These are phyloP conservation scores for Scophthalmus maximus DNA, from an alignment of 2,113 vertebrate genomes.

Conservation along the genomic window DNA sequence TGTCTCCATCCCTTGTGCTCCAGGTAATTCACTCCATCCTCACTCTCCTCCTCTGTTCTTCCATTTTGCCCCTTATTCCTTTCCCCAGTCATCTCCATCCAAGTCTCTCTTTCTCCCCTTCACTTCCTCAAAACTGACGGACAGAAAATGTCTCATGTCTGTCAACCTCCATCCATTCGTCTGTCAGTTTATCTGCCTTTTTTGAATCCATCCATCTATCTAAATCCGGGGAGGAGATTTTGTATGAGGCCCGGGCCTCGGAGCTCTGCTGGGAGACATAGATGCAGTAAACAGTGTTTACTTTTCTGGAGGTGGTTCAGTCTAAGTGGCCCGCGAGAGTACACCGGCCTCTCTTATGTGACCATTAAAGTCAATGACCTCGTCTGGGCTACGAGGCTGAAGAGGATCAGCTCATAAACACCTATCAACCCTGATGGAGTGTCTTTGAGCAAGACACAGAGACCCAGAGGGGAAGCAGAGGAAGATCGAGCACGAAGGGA, in stretches of 20 bases:
- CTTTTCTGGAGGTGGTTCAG: slow-evolving; percentile 52
- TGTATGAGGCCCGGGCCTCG: slow-evolving; percentile 25
- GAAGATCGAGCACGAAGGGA: no score
- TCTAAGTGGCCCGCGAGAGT: slow-evolving; percentile 55
- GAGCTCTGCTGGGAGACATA: slow-evolving; percentile 28
- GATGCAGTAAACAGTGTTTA: slow-evolving; percentile 65
- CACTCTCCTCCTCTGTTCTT: slow-evolving; percentile 6
- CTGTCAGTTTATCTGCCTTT: slow-evolving; percentile 12
- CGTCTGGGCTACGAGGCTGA: slow-evolving; percentile 31
- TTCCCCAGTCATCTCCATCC: slow-evolving; percentile 5
- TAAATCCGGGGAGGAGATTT: slow-evolving; percentile 30
- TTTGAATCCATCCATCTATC: slow-evolving; percentile 15
- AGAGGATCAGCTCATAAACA: background rate
- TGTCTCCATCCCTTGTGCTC: slow-evolving; percentile 35
- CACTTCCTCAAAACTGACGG: slow-evolving; percentile 2
- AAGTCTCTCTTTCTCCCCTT: slow-evolving; percentile 5
- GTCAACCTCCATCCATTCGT: slow-evolving; percentile 10
- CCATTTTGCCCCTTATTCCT: slow-evolving; percentile 19
- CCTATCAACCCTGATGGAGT: background rate
- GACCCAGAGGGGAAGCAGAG: background rate
- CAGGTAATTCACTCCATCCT: slow-evolving; percentile 37
- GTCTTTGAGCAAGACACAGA: slow-evolving; percentile 1
- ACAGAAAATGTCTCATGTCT: background rate
- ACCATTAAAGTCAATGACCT: slow-evolving; percentile 55
- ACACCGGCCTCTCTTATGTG: slow-evolving; percentile 51